Evolutionary conservation across 2,797 vertebrate species (phyloP).

Genomic region (Pseudomugil gertrudae): DNA sequence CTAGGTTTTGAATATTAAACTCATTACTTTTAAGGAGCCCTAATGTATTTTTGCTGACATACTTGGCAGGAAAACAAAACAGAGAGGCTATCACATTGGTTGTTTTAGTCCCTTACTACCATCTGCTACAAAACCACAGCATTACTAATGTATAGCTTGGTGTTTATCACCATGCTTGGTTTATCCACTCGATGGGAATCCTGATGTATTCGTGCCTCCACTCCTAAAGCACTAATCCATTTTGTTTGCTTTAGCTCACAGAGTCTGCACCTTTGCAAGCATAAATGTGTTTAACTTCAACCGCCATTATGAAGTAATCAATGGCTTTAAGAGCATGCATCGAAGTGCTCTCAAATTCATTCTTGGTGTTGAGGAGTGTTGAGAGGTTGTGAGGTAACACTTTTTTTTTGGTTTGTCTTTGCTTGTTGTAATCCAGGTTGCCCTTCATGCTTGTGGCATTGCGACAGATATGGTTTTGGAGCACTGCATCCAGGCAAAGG

Average conservation of each 20-base stretch:
- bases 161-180: conserved; percentile 61
- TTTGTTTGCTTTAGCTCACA: conserved; percentile 38
- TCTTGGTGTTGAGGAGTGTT: conserved; percentile 1
- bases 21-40: conserved; percentile 23
- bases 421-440: conserved; percentile 82
- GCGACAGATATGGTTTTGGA: conserved; percentile 98
- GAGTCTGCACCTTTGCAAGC: conserved; percentile 35
- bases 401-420: neutral
- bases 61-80: conserved; percentile 3
- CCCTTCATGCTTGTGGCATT: conserved; percentile 94
- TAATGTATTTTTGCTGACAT: conserved; percentile 24
- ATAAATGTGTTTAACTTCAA: conserved; percentile 46
- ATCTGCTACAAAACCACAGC: conserved; percentile 44
- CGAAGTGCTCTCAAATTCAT: conserved; percentile 14
- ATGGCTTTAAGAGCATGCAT: conserved; percentile 29
- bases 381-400: too few species aligned
- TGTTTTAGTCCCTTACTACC: conserved; percentile 34
- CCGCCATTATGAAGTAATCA: conserved; percentile 53
- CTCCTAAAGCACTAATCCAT: conserved; percentile 58
- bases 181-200: conserved; percentile 61
- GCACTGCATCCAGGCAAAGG: conserved; percentile 86
- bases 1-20: conserved; percentile 26
- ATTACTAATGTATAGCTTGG: conserved; percentile 62
- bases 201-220: conserved; percentile 49
- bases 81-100: conserved; percentile 2